phyloP scores from a whole-genome alignment of 2,113 vertebrate genomes.

The Catagonus wagneri region DNA sequence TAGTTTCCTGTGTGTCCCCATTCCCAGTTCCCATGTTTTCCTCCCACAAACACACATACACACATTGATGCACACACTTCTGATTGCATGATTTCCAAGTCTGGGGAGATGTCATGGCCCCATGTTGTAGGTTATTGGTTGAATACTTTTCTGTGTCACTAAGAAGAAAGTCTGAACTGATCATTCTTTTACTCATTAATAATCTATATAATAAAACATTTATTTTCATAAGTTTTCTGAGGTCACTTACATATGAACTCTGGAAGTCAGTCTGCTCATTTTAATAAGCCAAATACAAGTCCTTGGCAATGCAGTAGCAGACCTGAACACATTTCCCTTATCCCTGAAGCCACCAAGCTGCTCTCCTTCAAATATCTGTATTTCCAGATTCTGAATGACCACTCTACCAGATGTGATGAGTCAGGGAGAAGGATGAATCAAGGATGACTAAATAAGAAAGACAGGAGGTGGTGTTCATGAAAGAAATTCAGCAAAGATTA shows the following conservation, averaged over 20 bases:
- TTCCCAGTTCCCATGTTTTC: not conserved
- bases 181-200: not conserved
- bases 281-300: not conserved
- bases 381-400: not conserved
- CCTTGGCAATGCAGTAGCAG: not conserved
- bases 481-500: not conserved
- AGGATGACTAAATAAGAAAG: conserved; percentile 44
- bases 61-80: not conserved
- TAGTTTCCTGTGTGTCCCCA: not conserved
- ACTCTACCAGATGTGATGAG: conserved; percentile 4
- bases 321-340: not conserved
- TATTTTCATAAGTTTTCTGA: not conserved
- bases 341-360: not conserved
- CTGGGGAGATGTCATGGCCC: not conserved
- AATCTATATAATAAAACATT: not conserved
- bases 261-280: not conserved
- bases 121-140: not conserved
- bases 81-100: not conserved
- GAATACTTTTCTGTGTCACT: not conserved
- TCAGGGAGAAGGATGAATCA: conserved; percentile 51
- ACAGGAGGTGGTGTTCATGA: not conserved
- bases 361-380: not conserved
- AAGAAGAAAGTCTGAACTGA: not conserved
- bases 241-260: not conserved
- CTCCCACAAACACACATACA: not conserved